Evolutionary conservation across 2,797 vertebrate species (phyloP).

Genomic region (Myioborus miniatus): DNA sequence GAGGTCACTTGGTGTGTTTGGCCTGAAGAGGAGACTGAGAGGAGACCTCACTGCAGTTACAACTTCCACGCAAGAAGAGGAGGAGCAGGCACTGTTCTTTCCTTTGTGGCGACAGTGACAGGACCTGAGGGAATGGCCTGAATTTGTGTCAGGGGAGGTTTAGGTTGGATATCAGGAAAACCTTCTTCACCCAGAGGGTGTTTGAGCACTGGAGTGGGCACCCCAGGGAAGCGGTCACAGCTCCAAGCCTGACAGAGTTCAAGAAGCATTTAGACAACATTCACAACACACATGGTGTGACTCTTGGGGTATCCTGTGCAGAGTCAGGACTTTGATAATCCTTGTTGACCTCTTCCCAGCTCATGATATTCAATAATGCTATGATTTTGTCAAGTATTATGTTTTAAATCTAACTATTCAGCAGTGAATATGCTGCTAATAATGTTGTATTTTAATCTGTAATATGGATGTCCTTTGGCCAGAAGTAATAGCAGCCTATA

Average conservation of each 20-base stretch:
- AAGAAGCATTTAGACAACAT: neutral
- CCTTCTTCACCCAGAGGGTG: neutral
- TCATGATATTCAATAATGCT: neutral
- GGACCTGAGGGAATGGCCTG: fast-evolving
- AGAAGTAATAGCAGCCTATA: neutral
- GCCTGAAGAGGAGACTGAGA: neutral
- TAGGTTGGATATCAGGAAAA: neutral
- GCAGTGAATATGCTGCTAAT: neutral
- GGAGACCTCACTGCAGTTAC: neutral
- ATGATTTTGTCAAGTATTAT: neutral
- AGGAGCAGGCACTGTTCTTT: neutral
- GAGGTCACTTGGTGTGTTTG: neutral
- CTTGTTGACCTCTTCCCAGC: neutral
- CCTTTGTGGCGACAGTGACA: neutral
- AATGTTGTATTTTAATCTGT: neutral
- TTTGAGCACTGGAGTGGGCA: fast-evolving
- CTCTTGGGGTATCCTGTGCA: neutral
- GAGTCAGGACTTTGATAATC: neutral
- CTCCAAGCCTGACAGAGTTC: neutral
- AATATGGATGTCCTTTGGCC: neutral
- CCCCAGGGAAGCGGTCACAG: neutral
- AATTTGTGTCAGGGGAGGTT: neutral
- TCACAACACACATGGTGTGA: no score
- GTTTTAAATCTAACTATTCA: neutral
- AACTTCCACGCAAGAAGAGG: fast-evolving